Base-by-base conservation (phyloP, 1,140 invertebrate genomes). In the Antheraea pernyi region DNA sequence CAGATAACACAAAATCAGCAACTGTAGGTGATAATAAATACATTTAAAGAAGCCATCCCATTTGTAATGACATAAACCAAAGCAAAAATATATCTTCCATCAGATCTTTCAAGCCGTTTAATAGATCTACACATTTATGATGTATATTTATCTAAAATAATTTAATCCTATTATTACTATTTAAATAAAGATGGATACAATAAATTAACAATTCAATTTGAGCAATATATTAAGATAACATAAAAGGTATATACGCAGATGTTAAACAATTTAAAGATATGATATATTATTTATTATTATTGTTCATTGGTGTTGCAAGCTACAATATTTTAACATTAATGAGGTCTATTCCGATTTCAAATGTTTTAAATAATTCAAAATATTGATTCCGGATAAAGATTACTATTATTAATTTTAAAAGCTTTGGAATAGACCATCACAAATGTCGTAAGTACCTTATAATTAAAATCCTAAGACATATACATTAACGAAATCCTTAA, bases 241-340 rank as follows among this genome's bases (percentile, higher is more conserved):
- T 39, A 9, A 39, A 5, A 39, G 9, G 5, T 39, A 39, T 39
- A 39, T 9, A 39, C 37, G 37, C 37, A 39, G 9, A 48, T 48
- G 46, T 48, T 10, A 48, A 9, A 9, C 37, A 9, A 39, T 39
- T 39, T 9, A 39, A 39, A 39, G 5, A 39, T 39, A 39, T 39
- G 5, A 39, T 39, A 18, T 19, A 19, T 19, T 19, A 65, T 46
- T 42, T 65, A 65, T 8, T 48, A 42, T 46, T 42, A 46, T 46
- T 42, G 42, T 65, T 65, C 63, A 65, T 65, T 65, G 63, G 63
- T 65, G 63, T 65, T 65, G 22, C 19, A 65, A 62, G 46, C 46
- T 48, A 11, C 3, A 30, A 62, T 62, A 30, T 36, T 37, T 5
- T 62, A 62, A 62, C 60, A 37, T 62, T 62, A 62, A 62, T 36